phyloP scores from a whole-genome alignment of 1,140 invertebrate species.

The Brachionus asplanchnoidis region DNA sequence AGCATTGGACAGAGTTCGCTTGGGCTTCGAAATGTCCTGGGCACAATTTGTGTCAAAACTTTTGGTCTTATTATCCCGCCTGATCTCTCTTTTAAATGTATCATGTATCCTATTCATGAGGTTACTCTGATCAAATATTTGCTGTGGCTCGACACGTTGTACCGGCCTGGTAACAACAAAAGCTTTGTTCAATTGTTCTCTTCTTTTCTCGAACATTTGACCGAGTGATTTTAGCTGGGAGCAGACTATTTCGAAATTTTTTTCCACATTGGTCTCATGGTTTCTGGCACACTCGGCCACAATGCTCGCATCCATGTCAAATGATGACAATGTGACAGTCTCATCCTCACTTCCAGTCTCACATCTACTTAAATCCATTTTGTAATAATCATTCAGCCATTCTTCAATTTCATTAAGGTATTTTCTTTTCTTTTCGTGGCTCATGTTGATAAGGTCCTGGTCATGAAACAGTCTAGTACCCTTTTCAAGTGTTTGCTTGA shows the following conservation, averaged over 20 bases:
- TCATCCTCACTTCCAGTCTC: neutral
- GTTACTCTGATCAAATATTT: neutral
- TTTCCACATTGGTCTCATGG: neutral
- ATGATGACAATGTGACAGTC: neutral
- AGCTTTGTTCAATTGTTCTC: neutral
- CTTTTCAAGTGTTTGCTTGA: neutral
- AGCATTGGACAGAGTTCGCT: neutral
- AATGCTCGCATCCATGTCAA: neutral
- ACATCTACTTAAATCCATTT: neutral
- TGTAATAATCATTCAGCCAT: neutral
- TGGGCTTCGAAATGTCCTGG: neutral
- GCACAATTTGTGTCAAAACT: neutral
- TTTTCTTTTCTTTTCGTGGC: neutral
- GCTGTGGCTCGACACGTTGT: slow-evolving; percentile 26
- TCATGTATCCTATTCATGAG: neutral
- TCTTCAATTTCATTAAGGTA: slow-evolving; percentile 21
- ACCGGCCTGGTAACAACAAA: neutral
- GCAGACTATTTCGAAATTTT: slow-evolving; percentile 12
- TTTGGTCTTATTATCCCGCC: neutral
- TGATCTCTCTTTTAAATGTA: neutral
- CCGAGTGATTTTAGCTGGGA: neutral
- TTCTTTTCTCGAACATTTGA: slow-evolving; percentile 33
- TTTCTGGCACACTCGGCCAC: neutral
- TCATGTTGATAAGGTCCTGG: slow-evolving; percentile 10
- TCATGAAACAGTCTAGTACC: slow-evolving; percentile 4